phyloP scores from a whole-genome alignment of 2,113 vertebrate genomes.

The Litocranius walleri region DNA sequence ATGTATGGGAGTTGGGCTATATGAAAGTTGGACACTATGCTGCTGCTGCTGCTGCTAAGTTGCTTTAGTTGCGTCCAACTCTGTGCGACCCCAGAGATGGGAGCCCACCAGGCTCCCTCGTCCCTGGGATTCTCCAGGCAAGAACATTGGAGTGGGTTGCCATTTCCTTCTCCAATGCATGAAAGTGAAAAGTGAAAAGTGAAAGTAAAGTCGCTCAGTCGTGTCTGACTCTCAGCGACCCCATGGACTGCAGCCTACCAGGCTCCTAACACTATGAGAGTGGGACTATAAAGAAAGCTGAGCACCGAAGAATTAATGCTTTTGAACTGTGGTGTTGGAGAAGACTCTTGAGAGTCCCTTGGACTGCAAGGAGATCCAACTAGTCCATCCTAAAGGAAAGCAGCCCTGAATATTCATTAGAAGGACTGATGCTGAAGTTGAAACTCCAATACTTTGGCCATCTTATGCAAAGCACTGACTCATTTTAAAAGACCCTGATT shows the following conservation, averaged over 20 bases:
- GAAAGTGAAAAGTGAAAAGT: neutral
- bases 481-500: neutral
- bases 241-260: neutral
- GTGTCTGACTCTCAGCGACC: neutral
- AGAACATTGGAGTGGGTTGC: neutral
- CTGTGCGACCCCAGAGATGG: neutral
- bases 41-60: neutral
- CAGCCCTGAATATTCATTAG: neutral
- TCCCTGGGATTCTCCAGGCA: neutral
- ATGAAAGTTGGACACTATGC: neutral
- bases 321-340: neutral
- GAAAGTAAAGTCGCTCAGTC: neutral
- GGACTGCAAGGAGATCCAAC: neutral
- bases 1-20: neutral
- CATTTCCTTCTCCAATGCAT: neutral
- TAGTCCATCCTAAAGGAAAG: neutral
- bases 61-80: rapidly evolving
- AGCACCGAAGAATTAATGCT: neutral
- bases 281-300: neutral
- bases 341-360: neutral
- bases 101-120: neutral
- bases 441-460: neutral
- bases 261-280: neutral
- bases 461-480: neutral
- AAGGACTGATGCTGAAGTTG: neutral